Percentiles rank a stretch among this genome's conserved stretches.
Conservation (phyloP, 2,113 vertebrate genomes). For the human region DNA sequence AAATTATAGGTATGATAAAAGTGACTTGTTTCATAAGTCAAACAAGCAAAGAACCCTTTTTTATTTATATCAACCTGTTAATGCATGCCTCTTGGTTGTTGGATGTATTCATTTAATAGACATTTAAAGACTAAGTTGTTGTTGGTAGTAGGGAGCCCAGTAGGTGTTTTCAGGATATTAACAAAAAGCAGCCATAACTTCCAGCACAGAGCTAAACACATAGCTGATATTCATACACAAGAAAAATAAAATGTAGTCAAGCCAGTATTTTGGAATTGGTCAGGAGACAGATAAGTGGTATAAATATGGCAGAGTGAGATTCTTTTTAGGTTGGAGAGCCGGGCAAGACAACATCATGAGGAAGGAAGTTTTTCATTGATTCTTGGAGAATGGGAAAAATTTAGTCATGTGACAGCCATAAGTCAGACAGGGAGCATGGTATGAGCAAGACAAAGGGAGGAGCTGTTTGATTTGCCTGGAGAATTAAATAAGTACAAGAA, state of each 20-base stretch:
- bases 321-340: background rate
- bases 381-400: background rate
- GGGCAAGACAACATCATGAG: background rate
- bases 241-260: background rate
- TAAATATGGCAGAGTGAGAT: background rate
- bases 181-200: background rate
- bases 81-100: background rate
- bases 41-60: background rate
- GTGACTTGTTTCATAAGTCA: background rate
- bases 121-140: background rate
- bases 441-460: background rate
- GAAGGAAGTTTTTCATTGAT: background rate
- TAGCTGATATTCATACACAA: background rate
- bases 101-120: background rate
- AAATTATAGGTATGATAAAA: background rate
- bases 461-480: background rate
- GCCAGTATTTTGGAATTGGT: background rate
- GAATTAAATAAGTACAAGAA: background rate
- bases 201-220: background rate
- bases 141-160: background rate
- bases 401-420: background rate
- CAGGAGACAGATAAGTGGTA: background rate
- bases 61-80: background rate
- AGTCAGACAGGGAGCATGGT: background rate
- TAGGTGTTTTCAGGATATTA: constrained; percentile 6